A percentile compares a stretch with the other conserved stretches of the same genome.
phyloP scores from a whole-genome alignment of 92 coral and sea anemone genomes.

The Phenganax marumi region DNA sequence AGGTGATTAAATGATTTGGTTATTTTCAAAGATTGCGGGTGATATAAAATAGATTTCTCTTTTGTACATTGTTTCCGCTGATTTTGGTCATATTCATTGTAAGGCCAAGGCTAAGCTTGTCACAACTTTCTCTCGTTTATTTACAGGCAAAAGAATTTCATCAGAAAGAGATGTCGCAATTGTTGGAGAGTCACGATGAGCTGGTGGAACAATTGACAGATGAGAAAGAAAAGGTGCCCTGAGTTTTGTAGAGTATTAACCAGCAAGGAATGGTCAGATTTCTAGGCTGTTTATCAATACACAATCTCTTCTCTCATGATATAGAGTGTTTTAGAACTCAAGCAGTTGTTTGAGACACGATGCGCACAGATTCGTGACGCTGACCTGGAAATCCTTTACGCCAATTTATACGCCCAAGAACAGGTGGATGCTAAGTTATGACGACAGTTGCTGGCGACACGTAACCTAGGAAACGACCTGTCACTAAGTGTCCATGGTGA shows the following conservation, averaged over 20 bases:
- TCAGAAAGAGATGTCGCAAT: conserved; percentile 79
- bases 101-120: neutral
- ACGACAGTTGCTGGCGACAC: conserved; percentile 13
- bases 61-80: neutral
- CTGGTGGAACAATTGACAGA: conserved; percentile 61
- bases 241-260: neutral
- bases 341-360: conserved; percentile 65
- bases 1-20: conserved; percentile 46
- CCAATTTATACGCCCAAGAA: conserved; percentile 53
- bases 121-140: neutral
- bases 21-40: too few relatives aligned
- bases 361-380: conserved; percentile 59
- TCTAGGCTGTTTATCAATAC: neutral
- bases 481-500: neutral
- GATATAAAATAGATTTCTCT: neutral
- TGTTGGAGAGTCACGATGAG: conserved; percentile 73
- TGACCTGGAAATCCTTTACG: conserved; percentile 74
- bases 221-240: conserved; percentile 72
- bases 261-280: neutral
- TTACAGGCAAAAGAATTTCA: conserved; percentile 86
- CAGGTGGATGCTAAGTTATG: conserved; percentile 39
- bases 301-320: conserved; percentile 16
- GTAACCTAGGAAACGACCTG: conserved; percentile 9
- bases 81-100: neutral
- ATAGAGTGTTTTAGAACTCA: conserved; percentile 67